These are phyloP conservation scores for Dolichallabes microphthalmus DNA, from an alignment of 2,113 vertebrate genomes.

Conservation along the genomic window DNA sequence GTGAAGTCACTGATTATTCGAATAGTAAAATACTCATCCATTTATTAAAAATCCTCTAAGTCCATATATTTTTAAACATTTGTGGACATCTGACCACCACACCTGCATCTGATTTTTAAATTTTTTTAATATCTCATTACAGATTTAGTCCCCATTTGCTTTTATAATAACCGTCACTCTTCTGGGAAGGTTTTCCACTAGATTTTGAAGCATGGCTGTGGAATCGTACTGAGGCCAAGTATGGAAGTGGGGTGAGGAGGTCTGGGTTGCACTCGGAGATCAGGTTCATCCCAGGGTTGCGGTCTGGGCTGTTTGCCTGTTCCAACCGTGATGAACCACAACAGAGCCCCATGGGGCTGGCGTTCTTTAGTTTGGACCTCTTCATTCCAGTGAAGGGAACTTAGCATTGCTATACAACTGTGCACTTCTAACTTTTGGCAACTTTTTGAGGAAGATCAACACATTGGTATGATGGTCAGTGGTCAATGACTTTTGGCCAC, in stretches of 20 bases:
- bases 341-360: background rate
- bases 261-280: background rate
- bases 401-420: background rate
- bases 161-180: background rate
- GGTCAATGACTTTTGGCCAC: background rate
- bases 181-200: background rate
- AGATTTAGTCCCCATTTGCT: background rate
- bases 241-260: too few species aligned
- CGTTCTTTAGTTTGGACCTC: background rate
- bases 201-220: background rate
- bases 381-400: background rate
- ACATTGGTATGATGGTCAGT: background rate
- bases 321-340: background rate
- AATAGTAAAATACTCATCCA: background rate
- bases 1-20: background rate
- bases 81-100: background rate
- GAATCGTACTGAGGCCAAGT: background rate
- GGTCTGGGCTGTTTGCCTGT: background rate
- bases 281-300: background rate
- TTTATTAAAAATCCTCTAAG: too few species aligned
- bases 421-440: background rate
- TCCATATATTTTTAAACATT: background rate
- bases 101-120: background rate
- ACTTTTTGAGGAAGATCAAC: background rate
- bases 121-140: background rate